Conservation (phyloP, 2,797 vertebrate genomes). For the Microctenopoma lineatum region DNA sequence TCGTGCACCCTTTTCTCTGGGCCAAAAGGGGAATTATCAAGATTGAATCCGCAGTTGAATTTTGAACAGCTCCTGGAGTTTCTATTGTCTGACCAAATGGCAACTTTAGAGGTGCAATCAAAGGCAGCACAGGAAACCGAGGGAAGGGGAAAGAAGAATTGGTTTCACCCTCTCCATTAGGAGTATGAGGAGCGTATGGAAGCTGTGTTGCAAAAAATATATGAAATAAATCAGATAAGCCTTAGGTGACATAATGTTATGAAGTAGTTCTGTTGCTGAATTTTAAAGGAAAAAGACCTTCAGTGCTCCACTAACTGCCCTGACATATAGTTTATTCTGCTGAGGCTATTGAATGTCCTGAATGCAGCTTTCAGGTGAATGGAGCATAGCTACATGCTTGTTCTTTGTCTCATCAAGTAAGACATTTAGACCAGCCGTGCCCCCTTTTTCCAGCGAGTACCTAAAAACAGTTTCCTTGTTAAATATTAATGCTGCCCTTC, state of each 20-base stretch:
- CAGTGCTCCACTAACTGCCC: conserved; percentile 5
- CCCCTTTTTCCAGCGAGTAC: conserved; percentile 17
- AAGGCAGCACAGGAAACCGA: conserved; percentile 23
- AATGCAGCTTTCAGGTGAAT: conserved; percentile 34
- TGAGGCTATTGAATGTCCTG: conserved; percentile 33
- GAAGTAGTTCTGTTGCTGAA: conserved; percentile 17
- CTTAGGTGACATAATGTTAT: conserved; percentile 25
- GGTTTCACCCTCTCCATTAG: conserved; percentile 36
- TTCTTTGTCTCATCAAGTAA: conserved; percentile 53
- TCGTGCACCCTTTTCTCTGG: conserved; percentile 58
- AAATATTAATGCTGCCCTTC: conserved; percentile 77
- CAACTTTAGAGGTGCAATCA: conserved; percentile 53
- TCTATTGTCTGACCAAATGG: conserved; percentile 40
- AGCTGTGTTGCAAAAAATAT: conserved; percentile 28
- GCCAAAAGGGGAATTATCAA: conserved; percentile 80
- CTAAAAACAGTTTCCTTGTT: conserved; percentile 67
- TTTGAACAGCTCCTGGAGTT: conserved; percentile 64
- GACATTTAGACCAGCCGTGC: conserved; percentile 42
- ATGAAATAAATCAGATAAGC: conserved; percentile 32
- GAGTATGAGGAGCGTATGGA: conserved; percentile 15
- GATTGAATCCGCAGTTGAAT: conserved; percentile 74
- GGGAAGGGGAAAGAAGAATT: conserved; percentile 22
- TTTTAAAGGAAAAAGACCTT: conserved; percentile 37
- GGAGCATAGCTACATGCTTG: background rate
- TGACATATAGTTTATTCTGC: conserved; percentile 44